phyloP scores from a whole-genome alignment of 1,140 invertebrate species.

The Argopecten irradians region DNA sequence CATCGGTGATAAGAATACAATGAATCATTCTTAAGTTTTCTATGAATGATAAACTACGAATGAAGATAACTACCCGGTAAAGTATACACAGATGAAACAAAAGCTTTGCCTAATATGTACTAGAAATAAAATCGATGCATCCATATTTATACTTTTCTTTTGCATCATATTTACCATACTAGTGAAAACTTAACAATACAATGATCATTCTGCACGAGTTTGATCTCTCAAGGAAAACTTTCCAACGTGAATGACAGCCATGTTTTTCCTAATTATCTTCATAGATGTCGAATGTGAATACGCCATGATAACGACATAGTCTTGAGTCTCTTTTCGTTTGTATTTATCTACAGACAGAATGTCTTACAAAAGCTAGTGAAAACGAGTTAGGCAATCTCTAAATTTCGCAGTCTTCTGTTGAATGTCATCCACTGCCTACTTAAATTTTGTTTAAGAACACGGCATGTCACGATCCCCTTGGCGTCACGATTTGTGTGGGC shows the following conservation, averaged over 20 bases:
- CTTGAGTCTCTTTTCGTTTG: constrained; percentile 78
- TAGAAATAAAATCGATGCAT: too few relatives aligned
- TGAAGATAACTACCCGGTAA: too few relatives aligned
- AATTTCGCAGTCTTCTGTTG: constrained; percentile 85
- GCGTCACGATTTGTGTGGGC: constrained; percentile 82
- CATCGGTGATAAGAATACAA: too few relatives aligned
- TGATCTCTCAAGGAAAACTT: constrained; percentile 89
- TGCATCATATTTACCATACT: constrained; percentile 81
- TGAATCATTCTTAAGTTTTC: too few relatives aligned
- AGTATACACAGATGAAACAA: too few relatives aligned
- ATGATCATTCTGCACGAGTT: constrained; percentile 88
- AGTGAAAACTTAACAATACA: constrained; percentile 86
- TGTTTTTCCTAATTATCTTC: constrained; percentile 74
- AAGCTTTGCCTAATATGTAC: too few relatives aligned
- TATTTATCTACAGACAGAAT: constrained; percentile 84
- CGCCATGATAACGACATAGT: constrained; percentile 84
- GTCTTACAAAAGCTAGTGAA: constrained; percentile 84
- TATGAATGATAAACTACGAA: too few relatives aligned
- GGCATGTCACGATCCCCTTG: constrained; percentile 89
- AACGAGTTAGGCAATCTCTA: constrained; percentile 84
- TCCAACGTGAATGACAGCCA: constrained; percentile 78
- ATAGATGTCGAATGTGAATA: constrained; percentile 65
- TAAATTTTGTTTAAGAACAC: constrained; percentile 86
- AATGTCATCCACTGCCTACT: constrained; percentile 86
- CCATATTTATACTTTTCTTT: too few relatives aligned